A percentile compares a stretch with the other conserved stretches of the same genome.
phyloP scores from a whole-genome alignment of 2,888 invertebrate genomes.

The Crocallis elinguaria region DNA sequence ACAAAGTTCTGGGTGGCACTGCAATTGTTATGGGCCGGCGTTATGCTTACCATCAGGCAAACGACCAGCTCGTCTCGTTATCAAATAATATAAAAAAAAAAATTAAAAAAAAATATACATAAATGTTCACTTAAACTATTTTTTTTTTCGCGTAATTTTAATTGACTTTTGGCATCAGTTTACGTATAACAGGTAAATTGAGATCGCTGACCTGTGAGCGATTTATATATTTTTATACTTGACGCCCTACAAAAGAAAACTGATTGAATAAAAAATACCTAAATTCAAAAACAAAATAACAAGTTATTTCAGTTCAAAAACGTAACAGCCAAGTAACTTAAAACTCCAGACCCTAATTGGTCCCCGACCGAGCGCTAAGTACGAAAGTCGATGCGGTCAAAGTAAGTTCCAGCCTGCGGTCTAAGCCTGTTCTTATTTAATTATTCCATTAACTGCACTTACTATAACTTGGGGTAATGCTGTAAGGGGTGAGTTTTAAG shows the following conservation, averaged over 20 bases:
- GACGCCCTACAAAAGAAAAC: not conserved
- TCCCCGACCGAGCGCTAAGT: not conserved
- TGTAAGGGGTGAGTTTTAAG: not conserved
- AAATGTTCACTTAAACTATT: too few species aligned
- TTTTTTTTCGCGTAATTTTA: too few species aligned
- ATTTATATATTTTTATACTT: too few species aligned
- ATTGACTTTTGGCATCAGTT: too few species aligned
- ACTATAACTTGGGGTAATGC: not conserved
- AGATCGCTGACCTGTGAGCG: too few species aligned
- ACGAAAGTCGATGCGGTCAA: not conserved
- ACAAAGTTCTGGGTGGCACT: too few species aligned
- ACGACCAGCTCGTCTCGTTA: too few species aligned
- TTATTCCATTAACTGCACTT: slow-evolving; percentile 8
- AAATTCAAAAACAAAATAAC: not conserved
- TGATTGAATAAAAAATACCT: not conserved
- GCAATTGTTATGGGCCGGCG: too few species aligned
- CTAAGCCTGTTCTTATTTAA: slow-evolving; percentile 1
- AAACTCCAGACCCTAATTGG: not conserved
- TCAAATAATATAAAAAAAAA: too few species aligned
- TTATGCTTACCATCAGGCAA: too few species aligned
- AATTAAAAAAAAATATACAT: too few species aligned
- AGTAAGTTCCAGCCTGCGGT: slow-evolving; percentile 6
- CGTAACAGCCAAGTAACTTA: not conserved
- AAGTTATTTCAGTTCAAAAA: not conserved
- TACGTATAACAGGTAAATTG: too few species aligned